Percentiles rank a stretch among this genome's conserved stretches.
Conservation (phyloP, 2,888 invertebrate genomes). For the Eremobia ochroleuca region DNA sequence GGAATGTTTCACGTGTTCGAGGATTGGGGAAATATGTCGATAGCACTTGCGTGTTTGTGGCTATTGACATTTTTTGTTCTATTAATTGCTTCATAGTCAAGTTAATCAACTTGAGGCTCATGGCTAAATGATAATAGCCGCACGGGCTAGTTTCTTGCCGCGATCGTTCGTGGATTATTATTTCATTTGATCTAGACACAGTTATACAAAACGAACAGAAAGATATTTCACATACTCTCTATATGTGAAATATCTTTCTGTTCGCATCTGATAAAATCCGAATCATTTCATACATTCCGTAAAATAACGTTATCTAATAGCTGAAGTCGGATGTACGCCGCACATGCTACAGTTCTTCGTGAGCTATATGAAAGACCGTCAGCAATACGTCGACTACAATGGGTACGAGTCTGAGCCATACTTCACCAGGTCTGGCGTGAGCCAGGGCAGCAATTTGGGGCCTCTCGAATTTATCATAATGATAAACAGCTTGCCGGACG, state of each 20-base stretch:
- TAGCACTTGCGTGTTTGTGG: background rate
- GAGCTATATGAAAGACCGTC: no score
- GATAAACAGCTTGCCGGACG: no score
- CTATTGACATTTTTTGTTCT: background rate
- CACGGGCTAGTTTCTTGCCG: background rate
- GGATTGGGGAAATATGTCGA: constrained; percentile 17
- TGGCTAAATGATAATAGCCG: background rate
- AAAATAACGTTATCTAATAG: constrained; percentile 13
- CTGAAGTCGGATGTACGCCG: no score
- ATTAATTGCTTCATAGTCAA: background rate
- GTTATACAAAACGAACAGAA: background rate
- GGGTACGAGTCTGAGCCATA: no score
- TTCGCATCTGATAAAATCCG: constrained; percentile 13
- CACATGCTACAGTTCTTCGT: no score
- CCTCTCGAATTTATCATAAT: no score
- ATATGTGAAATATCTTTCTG: background rate
- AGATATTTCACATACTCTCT: no score
- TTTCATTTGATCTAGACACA: background rate
- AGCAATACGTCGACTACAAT: no score
- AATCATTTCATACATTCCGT: constrained; percentile 1
- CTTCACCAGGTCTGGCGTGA: no score
- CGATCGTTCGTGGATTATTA: background rate
- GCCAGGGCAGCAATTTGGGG: no score
- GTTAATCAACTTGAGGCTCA: background rate
- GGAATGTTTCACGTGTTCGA: constrained; percentile 41